Percentiles rank a stretch among this genome's conserved stretches.
These are phyloP conservation scores for Embiotoca jacksoni DNA, from an alignment of 2,113 vertebrate species.

Conservation along the genomic window DNA sequence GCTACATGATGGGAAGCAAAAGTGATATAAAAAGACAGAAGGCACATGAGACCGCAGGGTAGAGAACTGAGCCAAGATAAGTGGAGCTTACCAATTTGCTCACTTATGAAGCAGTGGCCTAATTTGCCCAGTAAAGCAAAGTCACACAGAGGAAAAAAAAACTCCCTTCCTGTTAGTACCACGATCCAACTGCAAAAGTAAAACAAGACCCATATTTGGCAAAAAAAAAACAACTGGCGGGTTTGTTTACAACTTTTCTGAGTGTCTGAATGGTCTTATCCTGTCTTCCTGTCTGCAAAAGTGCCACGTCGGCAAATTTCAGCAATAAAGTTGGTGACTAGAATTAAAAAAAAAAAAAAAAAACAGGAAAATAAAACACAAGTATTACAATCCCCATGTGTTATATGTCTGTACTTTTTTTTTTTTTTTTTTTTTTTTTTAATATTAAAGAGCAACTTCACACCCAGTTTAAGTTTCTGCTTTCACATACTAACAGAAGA, in stretches of 20 bases:
- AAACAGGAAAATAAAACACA: background rate
- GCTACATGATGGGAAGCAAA: conserved; percentile 67
- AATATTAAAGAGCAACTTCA: background rate
- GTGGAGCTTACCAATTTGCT: conserved; percentile 72
- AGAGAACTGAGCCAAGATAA: conserved; percentile 64
- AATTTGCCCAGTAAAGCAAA: conserved; percentile 61
- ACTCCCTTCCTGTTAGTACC: background rate
- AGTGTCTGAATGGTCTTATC: background rate
- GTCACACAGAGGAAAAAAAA: conserved; percentile 49
- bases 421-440: background rate
- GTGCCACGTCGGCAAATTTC: background rate
- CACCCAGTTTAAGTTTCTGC: background rate
- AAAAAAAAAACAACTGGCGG: background rate
- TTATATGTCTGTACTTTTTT: background rate
- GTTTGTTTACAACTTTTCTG: background rate
- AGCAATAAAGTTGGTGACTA: background rate
- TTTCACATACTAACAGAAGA: background rate
- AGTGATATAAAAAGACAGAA: conserved; percentile 71
- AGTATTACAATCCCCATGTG: background rate
- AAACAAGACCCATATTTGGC: conserved; percentile 1
- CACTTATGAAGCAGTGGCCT: conserved; percentile 69
- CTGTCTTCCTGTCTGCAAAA: background rate
- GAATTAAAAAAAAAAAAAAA: background rate
- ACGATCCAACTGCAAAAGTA: conserved; percentile 18
- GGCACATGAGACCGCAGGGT: conserved; percentile 59